phyloP scores from a whole-genome alignment of 1,140 invertebrate species.

The Nephotettix cincticeps region DNA sequence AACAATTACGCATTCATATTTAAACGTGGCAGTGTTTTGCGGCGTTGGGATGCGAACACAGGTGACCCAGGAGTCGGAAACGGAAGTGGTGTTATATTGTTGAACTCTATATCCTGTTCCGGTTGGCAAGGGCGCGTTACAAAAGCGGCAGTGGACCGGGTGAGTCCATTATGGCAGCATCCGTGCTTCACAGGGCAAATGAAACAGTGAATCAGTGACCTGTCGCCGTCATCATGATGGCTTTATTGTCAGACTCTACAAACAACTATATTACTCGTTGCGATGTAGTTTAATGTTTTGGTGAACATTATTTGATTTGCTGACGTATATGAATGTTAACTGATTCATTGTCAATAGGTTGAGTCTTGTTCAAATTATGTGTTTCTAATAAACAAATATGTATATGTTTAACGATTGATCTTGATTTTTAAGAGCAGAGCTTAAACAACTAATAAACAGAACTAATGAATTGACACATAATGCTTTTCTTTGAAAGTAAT shows the following conservation, averaged over 20 bases:
- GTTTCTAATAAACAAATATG: too few species aligned
- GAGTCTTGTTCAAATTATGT: too few species aligned
- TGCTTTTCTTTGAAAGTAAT: too few species aligned
- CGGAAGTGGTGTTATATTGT: slow-evolving; percentile 20
- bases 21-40: not conserved
- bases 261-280: too few species aligned
- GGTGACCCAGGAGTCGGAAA: not conserved
- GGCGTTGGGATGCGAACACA: not conserved
- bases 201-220: not conserved
- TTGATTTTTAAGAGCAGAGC: too few species aligned
- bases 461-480: too few species aligned
- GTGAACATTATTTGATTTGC: too few species aligned
- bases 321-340: too few species aligned
- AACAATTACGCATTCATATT: not conserved
- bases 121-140: slow-evolving; percentile 6
- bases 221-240: not conserved
- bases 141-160: slow-evolving; percentile 8
- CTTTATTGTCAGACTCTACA: not conserved
- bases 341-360: too few species aligned
- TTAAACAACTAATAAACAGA: too few species aligned
- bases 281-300: too few species aligned
- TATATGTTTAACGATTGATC: too few species aligned
- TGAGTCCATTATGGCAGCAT: not conserved
- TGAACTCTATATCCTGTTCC: slow-evolving; percentile 18
- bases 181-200: slow-evolving; percentile 2